These are phyloP conservation scores for Pristionchus maxplancki DNA, from an alignment of 2,888 invertebrate species.

Conservation along the genomic window DNA sequence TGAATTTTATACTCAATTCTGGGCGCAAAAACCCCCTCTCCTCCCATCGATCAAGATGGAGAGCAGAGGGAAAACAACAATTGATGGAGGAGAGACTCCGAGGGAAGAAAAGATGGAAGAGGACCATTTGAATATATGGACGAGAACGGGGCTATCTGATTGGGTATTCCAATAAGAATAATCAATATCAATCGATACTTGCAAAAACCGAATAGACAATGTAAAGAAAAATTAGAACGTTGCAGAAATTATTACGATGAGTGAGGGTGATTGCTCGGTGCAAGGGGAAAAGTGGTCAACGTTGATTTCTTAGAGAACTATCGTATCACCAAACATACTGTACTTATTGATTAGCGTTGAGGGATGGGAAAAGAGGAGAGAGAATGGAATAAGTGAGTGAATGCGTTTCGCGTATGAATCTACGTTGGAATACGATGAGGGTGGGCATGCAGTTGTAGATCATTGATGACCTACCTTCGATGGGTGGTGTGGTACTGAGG, in stretches of 20 bases:
- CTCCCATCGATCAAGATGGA: not conserved
- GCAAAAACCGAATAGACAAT: not conserved
- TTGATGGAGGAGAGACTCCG: not conserved
- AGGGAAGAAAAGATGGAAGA: not conserved
- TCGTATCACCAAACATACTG: not conserved
- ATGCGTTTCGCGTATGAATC: slow-evolving; percentile 39
- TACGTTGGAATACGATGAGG: slow-evolving; percentile 31
- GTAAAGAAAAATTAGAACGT: not conserved
- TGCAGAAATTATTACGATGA: not conserved
- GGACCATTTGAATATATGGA: not conserved
- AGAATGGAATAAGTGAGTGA: slow-evolving; percentile 40
- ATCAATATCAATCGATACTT: not conserved
- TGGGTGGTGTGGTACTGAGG: not conserved
- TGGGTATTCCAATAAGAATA: not conserved
- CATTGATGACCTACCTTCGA: not conserved
- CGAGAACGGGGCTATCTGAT: slow-evolving; percentile 29
- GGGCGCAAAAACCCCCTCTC: not conserved
- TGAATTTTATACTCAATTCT: slow-evolving; percentile 32
- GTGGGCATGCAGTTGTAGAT: not conserved
- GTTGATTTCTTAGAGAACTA: not conserved
- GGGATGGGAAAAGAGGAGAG: not conserved
- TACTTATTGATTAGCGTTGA: not conserved
- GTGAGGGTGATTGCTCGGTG: slow-evolving; percentile 3
- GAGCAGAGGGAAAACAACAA: slow-evolving; percentile 6
- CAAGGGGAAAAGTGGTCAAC: not conserved